Evolutionary conservation across 2,888 invertebrate genomes (phyloP).

Genomic region (Drosophila vallismaia): DNA sequence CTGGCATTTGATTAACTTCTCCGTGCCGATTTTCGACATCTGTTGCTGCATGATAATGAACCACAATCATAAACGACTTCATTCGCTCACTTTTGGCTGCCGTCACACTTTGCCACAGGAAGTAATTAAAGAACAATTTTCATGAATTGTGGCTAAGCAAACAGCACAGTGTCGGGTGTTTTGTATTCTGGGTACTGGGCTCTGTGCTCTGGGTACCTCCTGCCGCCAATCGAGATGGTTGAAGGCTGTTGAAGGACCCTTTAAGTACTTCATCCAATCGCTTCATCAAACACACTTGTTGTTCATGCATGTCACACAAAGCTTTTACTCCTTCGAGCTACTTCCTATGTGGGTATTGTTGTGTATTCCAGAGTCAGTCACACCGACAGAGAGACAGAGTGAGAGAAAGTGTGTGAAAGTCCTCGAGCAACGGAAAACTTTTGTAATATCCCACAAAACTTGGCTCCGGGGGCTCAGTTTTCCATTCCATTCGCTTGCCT

Average conservation of each 20-base stretch:
- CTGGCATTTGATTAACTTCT: slow-evolving; percentile 64
- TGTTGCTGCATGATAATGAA: slow-evolving; percentile 75
- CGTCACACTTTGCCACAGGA: slow-evolving; percentile 50
- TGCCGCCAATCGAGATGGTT: slow-evolving; percentile 8
- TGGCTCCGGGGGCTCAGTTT: slow-evolving; percentile 42
- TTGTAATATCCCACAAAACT: slow-evolving; percentile 71
- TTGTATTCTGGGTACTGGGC: not conserved
- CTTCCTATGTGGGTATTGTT: not conserved
- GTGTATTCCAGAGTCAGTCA: not conserved
- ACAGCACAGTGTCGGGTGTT: slow-evolving; percentile 5
- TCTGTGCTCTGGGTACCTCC: not conserved
- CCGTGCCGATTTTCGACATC: slow-evolving; percentile 55
- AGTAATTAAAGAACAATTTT: slow-evolving; percentile 76
- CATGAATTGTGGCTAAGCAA: slow-evolving; percentile 47
- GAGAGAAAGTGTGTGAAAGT: slow-evolving; percentile 36
- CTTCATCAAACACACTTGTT: slow-evolving; percentile 65
- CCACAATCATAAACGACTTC: slow-evolving; percentile 52
- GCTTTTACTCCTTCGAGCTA: slow-evolving; percentile 31
- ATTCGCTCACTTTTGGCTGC: slow-evolving; percentile 22
- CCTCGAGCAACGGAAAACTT: slow-evolving; percentile 50
- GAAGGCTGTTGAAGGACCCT: slow-evolving; percentile 21
- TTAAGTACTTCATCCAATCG: slow-evolving; percentile 56
- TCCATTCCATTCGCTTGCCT: slow-evolving; percentile 27
- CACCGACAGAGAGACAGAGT: not conserved
- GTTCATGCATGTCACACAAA: slow-evolving; percentile 48